A percentile compares a stretch with the other conserved stretches of the same genome.
phyloP scores from a whole-genome alignment of 2,888 invertebrate species.

The Thymelicus acteon region DNA sequence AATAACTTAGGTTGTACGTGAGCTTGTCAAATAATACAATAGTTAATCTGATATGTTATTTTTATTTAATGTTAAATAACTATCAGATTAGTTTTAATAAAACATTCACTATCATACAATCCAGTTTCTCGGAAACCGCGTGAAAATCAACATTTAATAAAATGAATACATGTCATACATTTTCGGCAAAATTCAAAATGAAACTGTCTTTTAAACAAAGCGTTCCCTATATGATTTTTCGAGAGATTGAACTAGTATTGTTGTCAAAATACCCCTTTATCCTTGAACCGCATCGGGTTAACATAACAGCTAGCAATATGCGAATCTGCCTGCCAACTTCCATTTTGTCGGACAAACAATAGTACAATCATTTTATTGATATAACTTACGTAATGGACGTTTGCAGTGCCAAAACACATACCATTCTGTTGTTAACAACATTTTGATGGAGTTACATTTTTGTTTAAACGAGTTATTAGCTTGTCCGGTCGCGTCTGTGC shows the following conservation, averaged over 20 bases:
- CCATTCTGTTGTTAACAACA: constrained; percentile 13
- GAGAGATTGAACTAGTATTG: constrained; percentile 12
- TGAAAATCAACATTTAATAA: neutral
- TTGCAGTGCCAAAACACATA: constrained; percentile 18
- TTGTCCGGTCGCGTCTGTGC: neutral
- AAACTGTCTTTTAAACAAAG: constrained; percentile 1
- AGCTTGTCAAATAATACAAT: no score
- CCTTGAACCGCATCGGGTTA: constrained; percentile 21
- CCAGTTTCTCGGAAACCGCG: neutral
- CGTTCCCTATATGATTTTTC: constrained; percentile 7
- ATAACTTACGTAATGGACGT: constrained; percentile 35
- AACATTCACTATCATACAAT: no score
- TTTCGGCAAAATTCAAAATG: neutral
- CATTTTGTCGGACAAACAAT: constrained; percentile 35
- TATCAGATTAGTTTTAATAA: no score
- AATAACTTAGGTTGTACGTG: no score
- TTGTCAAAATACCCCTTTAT: constrained; percentile 29
- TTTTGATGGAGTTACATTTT: constrained; percentile 7
- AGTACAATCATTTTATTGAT: constrained; percentile 30
- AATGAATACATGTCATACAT: neutral
- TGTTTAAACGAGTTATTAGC: neutral
- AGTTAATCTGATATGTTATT: no score
- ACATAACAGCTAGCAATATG: constrained; percentile 27
- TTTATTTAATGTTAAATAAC: no score
- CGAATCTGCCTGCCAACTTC: constrained; percentile 27